Evolutionary conservation across 2,888 invertebrate genomes (phyloP).

Genomic region (Patella ulyssiponensis): DNA sequence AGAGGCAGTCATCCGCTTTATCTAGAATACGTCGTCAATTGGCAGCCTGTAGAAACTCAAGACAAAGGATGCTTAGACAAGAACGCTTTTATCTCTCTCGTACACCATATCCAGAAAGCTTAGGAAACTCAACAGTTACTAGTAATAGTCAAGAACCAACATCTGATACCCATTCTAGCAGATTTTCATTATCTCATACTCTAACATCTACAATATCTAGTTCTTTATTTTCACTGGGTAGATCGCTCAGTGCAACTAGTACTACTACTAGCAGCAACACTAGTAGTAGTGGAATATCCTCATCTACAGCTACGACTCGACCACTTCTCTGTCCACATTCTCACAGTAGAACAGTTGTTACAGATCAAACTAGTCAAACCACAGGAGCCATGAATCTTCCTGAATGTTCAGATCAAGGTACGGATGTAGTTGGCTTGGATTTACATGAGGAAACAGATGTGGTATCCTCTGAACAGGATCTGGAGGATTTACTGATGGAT

Average conservation of each 20-base stretch:
- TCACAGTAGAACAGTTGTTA: not conserved
- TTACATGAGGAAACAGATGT: not conserved
- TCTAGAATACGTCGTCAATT: not conserved
- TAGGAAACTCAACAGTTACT: not conserved
- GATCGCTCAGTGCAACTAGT: not conserved
- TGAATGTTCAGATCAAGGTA: constrained; percentile 37
- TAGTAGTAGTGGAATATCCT: not conserved
- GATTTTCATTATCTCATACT: not conserved
- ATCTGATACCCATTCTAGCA: not conserved
- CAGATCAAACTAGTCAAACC: constrained; percentile 42
- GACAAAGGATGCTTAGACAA: constrained; percentile 2
- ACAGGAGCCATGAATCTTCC: constrained; percentile 35
- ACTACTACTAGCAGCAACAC: constrained; percentile 15
- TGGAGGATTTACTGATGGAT: not conserved
- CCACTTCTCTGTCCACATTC: constrained; percentile 14
- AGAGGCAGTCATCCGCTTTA: not conserved
- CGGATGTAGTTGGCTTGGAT: constrained; percentile 35
- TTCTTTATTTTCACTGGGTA: not conserved
- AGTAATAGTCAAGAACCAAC: not conserved
- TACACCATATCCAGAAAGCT: not conserved
- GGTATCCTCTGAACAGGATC: not conserved
- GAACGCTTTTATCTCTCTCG: constrained; percentile 8
- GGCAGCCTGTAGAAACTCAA: constrained; percentile 1
- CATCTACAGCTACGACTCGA: not conserved
- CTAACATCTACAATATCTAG: not conserved